Percentiles rank a stretch among this genome's conserved stretches.
Evolutionary conservation across 2,113 vertebrate species (phyloP).

Genomic region (Pholis gunnellus): DNA sequence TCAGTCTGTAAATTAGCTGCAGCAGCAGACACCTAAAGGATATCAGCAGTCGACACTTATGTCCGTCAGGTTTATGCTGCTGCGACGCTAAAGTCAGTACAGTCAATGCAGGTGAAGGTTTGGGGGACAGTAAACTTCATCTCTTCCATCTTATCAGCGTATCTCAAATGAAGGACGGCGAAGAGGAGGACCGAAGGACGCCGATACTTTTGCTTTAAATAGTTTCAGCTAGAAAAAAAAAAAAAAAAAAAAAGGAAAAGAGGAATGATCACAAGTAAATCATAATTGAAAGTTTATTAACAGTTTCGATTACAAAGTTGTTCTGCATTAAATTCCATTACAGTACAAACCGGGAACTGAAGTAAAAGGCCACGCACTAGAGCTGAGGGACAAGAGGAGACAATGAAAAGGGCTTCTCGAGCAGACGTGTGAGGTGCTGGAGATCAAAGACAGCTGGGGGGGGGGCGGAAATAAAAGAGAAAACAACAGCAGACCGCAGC

Average conservation of each 20-base stretch:
- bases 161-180: not conserved
- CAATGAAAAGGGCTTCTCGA: conserved; percentile 48
- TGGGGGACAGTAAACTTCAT: conserved; percentile 8
- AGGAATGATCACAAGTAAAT: conserved; percentile 6
- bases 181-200: not conserved
- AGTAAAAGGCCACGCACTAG: conserved; percentile 72
- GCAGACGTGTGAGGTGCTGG: conserved; percentile 28
- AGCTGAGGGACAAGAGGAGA: conserved; percentile 50
- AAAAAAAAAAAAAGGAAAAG: not conserved
- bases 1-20: not conserved
- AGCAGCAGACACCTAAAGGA: conserved; percentile 19
- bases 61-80: conserved; percentile 28
- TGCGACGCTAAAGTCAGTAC: conserved; percentile 20
- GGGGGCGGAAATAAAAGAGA: not conserved
- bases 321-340: conserved; percentile 64
- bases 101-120: conserved; percentile 32
- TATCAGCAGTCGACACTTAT: conserved; percentile 10
- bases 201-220: not conserved
- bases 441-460: conserved; percentile 8
- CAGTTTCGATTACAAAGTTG: conserved; percentile 76
- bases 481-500: conserved; percentile 14
- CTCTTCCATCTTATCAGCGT: conserved; percentile 19
- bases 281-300: conserved; percentile 79
- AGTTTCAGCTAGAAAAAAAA: not conserved
- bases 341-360: conserved; percentile 73